Base-by-base conservation (phyloP, 2,797 vertebrate genomes). In the Chelmon rostratus region DNA sequence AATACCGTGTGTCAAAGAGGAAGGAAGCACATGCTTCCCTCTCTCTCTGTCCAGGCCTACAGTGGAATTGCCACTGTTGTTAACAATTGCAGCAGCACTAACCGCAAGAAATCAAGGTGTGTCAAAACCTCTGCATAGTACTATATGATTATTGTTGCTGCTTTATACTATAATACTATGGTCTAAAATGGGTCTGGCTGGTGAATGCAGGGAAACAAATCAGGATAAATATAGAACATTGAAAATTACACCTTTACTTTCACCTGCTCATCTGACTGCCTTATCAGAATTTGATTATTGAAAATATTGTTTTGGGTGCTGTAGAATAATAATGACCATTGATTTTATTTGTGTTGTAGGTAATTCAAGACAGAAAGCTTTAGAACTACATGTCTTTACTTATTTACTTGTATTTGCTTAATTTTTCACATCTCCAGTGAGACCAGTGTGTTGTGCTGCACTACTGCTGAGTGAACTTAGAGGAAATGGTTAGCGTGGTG, bases 401-500 rank as follows among this genome's bases (percentile, higher is more conserved):
- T 54, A 28, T 33, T 63, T 28, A 38, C 6, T 53, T 28, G 12
- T 4, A 16, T 21, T 76, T 67, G 3, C 4, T 42, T 61, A 4
- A 5, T 0, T 50, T 42, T n/a, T 19, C 3, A 35, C 19, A 1
- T 70, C 3, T 35, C 47, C 21, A 37, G 21, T 78, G n/a, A 8
- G 13, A 35, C 2, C 18, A 5, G 6, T 50, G 54, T 70, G 57
- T 62, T 21, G 6, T 62, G 50, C 54, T 77, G 49, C 44, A 52
- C 28, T 40, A 66, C 66, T 75, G 83, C 79, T 72, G 79, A 73
- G 66, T 74, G 28, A 73, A 59, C 31, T 2, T 46, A 18, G 59
- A 87, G 89, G 89, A 93, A 93, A 81, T 42, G 3, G 62, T 79
- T 68, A 21, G 21, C 12, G 4, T 53, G 31, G 21, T 52, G 63